Conservation (phyloP, 2,113 vertebrate species). For the Taxidea taxus region DNA sequence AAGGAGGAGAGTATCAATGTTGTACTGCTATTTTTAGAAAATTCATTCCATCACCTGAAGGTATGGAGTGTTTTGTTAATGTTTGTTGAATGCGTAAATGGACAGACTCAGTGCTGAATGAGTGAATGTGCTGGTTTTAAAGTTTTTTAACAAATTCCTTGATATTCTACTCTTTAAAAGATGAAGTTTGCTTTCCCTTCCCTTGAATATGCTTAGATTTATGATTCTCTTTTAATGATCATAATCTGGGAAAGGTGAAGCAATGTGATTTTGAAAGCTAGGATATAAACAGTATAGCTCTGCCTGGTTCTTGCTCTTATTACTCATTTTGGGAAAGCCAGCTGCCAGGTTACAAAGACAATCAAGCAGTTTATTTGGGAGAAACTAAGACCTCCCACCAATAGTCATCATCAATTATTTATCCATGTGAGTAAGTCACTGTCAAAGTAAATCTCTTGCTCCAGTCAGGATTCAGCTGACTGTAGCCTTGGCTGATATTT, state of each 20-base stretch:
- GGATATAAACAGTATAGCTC: background rate
- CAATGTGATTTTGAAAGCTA: background rate
- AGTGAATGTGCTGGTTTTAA: background rate
- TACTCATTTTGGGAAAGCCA: background rate
- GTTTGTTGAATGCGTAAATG: background rate
- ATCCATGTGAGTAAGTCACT: background rate
- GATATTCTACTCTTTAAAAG: background rate
- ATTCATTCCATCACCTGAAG: background rate
- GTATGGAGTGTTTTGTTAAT: background rate
- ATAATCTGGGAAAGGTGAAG: background rate
- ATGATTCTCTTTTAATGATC: background rate
- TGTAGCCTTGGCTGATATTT: background rate
- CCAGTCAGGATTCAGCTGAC: background rate
- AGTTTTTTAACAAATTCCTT: background rate
- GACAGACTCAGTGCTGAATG: background rate
- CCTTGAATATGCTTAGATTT: background rate
- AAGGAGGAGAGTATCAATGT: background rate
- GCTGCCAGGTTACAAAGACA: background rate
- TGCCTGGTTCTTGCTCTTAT: background rate
- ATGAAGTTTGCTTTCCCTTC: background rate
- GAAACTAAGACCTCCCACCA: background rate
- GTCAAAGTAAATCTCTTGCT: background rate
- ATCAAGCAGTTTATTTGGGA: background rate
- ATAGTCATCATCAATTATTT: background rate
- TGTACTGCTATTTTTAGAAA: background rate